Conservation (phyloP, 1,140 invertebrate species). For the Diorhabda sublineata region DNA sequence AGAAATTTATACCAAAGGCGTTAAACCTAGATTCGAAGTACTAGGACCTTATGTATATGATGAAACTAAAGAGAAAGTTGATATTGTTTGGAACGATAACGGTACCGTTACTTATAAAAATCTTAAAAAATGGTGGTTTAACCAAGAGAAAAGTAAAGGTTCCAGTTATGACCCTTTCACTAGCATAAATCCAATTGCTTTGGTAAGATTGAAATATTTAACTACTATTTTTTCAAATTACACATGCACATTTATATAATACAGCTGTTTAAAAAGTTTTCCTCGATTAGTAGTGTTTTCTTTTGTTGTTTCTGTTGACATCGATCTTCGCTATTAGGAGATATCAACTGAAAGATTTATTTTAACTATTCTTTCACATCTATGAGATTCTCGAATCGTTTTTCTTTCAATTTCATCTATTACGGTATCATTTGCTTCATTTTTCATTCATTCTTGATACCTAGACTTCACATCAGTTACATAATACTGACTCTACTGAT, state of each 20-base stretch:
- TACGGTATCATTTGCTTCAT: too few species aligned
- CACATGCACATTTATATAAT: too few species aligned
- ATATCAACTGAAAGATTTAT: too few species aligned
- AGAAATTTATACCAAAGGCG: constrained; percentile 46
- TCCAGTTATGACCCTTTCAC: constrained; percentile 50
- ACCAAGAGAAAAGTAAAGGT: constrained; percentile 56
- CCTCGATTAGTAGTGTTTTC: too few species aligned
- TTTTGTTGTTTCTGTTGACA: too few species aligned
- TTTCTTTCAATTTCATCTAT: too few species aligned
- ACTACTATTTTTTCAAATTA: too few species aligned
- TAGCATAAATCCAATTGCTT: constrained; percentile 75
- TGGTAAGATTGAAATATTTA: constrained; percentile 57
- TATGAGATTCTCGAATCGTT: too few species aligned
- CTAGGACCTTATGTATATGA: constrained; percentile 68
- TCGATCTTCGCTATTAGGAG: too few species aligned
- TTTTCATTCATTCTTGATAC: background rate
- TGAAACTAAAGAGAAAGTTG: constrained; percentile 64
- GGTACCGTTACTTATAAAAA: constrained; percentile 75
- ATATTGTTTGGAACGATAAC: constrained; percentile 61
- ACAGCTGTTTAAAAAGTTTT: too few species aligned
- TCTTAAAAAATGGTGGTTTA: constrained; percentile 72
- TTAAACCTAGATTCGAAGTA: constrained; percentile 42
- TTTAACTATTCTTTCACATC: too few species aligned
- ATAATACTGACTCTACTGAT: background rate
- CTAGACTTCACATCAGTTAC: background rate